phyloP scores from a whole-genome alignment of 2,797 vertebrate genomes.

The Clarias platycephalus region DNA sequence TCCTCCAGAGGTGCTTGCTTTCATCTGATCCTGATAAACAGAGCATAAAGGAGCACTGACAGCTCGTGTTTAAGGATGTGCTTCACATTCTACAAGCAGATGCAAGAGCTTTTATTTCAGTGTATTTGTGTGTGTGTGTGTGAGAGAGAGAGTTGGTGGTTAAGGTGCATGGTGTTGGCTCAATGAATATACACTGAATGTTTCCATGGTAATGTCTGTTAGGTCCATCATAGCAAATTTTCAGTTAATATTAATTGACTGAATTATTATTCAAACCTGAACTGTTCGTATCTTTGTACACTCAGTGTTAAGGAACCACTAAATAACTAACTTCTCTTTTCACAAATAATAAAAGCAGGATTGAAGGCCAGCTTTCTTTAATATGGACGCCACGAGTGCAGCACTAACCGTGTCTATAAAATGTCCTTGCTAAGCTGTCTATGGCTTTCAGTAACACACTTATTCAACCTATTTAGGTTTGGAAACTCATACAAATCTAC shows the following conservation, averaged over 20 bases:
- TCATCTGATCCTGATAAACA: constrained; percentile 55
- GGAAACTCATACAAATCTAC: not conserved
- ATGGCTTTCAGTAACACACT: not conserved
- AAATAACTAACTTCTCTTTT: not conserved
- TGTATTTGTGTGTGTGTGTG: constrained; percentile 18
- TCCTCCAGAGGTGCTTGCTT: constrained; percentile 49
- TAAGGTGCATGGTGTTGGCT: not conserved
- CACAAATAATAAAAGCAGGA: not conserved
- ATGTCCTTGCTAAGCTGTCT: constrained; percentile 6
- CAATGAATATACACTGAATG: not conserved
- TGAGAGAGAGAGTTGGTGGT: not conserved
- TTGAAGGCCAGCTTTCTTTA: constrained; percentile 22
- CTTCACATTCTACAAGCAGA: constrained; percentile 24
- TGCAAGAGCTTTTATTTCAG: constrained; percentile 35
- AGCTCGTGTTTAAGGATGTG: constrained; percentile 39
- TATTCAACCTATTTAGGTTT: not conserved
- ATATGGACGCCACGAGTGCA: not conserved
- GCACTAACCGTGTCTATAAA: not conserved
- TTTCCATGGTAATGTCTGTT: constrained; percentile 1
- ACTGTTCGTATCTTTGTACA: not conserved
- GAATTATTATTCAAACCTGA: not conserved
- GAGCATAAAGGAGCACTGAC: constrained; percentile 38
- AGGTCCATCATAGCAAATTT: not conserved
- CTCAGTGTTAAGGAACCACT: not conserved
- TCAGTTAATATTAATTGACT: not conserved